Percentiles rank a stretch among this genome's conserved stretches.
Evolutionary conservation across 2,113 vertebrate genomes (phyloP).

Genomic region (Synchiropus splendidus): DNA sequence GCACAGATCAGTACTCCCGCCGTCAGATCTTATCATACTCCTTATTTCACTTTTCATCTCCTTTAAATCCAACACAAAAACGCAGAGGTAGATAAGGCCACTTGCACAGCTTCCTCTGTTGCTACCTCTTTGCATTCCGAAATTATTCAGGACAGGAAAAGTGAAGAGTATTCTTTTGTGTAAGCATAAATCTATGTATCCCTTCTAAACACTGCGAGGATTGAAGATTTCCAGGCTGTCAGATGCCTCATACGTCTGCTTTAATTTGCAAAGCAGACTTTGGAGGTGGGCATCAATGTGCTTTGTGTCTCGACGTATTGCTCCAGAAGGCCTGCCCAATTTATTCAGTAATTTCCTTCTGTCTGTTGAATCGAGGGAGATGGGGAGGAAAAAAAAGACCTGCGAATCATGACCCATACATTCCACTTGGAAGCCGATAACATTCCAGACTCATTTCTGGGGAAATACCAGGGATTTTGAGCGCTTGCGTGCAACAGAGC

Average conservation of each 20-base stretch:
- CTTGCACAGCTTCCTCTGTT: too few species aligned
- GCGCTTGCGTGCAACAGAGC: conserved; percentile 20
- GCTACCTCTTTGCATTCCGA: conserved; percentile 41
- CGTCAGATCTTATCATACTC: conserved; percentile 37
- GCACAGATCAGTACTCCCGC: conserved; percentile 32
- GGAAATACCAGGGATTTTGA: conserved; percentile 38
- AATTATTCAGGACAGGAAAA: conserved; percentile 41
- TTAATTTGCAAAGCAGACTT: background rate
- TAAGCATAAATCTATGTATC: conserved; percentile 44
- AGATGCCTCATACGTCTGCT: background rate
- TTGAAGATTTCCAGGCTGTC: conserved; percentile 32
- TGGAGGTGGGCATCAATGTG: too few species aligned
- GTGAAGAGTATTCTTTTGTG: conserved; percentile 45
- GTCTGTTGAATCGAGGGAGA: conserved; percentile 6
- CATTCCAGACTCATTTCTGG: conserved; percentile 49
- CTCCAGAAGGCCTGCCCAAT: too few species aligned
- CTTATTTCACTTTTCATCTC: too few species aligned
- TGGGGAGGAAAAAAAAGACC: too few species aligned
- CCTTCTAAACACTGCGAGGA: conserved; percentile 30
- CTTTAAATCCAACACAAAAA: conserved; percentile 44
- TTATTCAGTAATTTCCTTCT: too few species aligned
- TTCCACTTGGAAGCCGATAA: conserved; percentile 43
- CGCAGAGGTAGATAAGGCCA: conserved; percentile 44
- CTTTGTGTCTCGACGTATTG: too few species aligned
- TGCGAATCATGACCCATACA: conserved; percentile 30